Conservation (phyloP, 2,113 vertebrate genomes). For the Chionomys nivalis region DNA sequence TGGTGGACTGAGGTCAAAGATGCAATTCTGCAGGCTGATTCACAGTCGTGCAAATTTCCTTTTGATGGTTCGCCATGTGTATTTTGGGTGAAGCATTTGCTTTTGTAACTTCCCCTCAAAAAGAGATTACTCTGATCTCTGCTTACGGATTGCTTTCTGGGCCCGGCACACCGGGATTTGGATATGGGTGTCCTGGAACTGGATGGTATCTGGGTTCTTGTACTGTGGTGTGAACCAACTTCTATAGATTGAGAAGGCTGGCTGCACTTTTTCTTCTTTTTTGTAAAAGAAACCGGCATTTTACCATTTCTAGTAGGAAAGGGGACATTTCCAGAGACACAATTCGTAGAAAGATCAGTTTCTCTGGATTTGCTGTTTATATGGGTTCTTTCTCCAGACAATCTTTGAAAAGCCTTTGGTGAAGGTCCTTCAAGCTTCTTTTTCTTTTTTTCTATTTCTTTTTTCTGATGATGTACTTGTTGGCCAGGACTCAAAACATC, state of each 20-base stretch:
- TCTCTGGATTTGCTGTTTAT: slow-evolving; percentile 12
- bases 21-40: background rate
- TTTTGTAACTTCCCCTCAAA: slow-evolving; percentile 7
- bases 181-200: slow-evolving; percentile 21
- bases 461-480: slow-evolving; percentile 41
- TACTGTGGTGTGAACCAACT: background rate
- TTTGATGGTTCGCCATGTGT: background rate
- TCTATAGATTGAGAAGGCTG: background rate
- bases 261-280: background rate
- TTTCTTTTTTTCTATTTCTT: slow-evolving; percentile 45
- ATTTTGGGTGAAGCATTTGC: background rate
- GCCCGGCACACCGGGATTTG: slow-evolving; percentile 50
- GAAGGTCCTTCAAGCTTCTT: slow-evolving; percentile 13
- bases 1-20: background rate
- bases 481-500: background rate
- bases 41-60: background rate
- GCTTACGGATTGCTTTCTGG: slow-evolving; percentile 39
- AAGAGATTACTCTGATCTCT: slow-evolving; percentile 52
- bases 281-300: slow-evolving; percentile 38
- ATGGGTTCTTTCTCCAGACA: slow-evolving; percentile 35
- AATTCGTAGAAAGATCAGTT: background rate
- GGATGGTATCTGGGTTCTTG: slow-evolving; percentile 15
- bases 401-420: slow-evolving; percentile 46
- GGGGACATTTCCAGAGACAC: slow-evolving; percentile 14
- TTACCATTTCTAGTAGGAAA: slow-evolving; percentile 22